Evolutionary conservation across 1,140 invertebrate species (phyloP).

Genomic region (Platyscapa corneri): DNA sequence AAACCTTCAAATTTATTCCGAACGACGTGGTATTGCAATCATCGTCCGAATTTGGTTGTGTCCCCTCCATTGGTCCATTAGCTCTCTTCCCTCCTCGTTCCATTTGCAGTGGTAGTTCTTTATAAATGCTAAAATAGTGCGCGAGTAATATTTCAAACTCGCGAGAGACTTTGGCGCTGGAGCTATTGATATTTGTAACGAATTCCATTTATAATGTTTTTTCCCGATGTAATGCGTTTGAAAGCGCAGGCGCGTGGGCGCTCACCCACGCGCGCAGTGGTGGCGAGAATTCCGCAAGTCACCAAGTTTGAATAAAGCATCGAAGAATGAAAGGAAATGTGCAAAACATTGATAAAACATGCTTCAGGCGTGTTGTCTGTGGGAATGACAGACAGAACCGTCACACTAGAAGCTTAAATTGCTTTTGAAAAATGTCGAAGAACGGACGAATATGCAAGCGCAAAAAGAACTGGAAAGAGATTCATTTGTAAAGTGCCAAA

Average conservation of each 20-base stretch:
- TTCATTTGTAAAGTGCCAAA: constrained; percentile 53
- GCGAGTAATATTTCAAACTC: not conserved
- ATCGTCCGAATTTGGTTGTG: not conserved
- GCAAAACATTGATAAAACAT: constrained; percentile 51
- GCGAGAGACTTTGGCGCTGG: not conserved
- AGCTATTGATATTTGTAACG: not conserved
- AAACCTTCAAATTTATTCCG: constrained; percentile 18
- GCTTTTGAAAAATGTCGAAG: constrained; percentile 33
- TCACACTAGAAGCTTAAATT: constrained; percentile 8
- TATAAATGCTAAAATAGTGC: constrained; percentile 13
- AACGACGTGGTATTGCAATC: not conserved
- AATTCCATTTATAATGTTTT: constrained; percentile 6
- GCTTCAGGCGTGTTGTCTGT: not conserved
- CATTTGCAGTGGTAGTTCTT: not conserved
- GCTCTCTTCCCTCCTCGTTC: not conserved
- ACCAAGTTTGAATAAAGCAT: constrained; percentile 13
- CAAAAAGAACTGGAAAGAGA: constrained; percentile 12
- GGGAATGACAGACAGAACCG: not conserved
- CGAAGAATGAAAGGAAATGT: constrained; percentile 24
- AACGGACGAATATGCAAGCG: constrained; percentile 2
- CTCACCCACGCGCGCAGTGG: not conserved
- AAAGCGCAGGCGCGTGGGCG: not conserved
- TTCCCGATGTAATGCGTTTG: not conserved
- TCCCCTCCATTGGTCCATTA: too few species aligned
- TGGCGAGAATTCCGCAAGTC: constrained; percentile 26